These are phyloP conservation scores for Fukomys damarensis DNA, from an alignment of 2,113 vertebrate genomes.

Conservation along the genomic window DNA sequence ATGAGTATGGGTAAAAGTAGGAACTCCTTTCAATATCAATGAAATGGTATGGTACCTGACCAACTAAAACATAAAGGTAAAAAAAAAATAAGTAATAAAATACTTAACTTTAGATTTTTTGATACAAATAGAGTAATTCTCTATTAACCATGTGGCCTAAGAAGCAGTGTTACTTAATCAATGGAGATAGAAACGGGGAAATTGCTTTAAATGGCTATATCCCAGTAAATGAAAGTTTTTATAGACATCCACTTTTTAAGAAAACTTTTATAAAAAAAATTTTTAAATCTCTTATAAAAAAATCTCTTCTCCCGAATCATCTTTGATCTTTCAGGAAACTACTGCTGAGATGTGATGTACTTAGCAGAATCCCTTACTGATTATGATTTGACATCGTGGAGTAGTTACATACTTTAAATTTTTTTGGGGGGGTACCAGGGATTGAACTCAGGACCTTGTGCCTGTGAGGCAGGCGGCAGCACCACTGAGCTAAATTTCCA, in stretches of 20 bases:
- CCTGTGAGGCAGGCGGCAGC: too few species aligned
- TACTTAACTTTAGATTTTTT: slow-evolving; percentile 3
- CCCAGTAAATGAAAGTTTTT: slow-evolving; percentile 17
- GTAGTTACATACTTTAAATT: neutral
- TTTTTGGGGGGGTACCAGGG: too few species aligned
- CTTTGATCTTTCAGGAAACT: neutral
- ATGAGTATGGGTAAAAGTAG: neutral
- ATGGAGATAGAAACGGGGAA: neutral
- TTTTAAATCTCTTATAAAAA: too few species aligned
- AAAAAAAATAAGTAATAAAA: slow-evolving; percentile 14
- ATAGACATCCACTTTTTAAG: neutral
- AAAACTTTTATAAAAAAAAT: too few species aligned
- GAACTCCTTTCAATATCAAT: neutral
- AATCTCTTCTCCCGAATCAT: neutral
- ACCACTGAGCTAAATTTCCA: neutral
- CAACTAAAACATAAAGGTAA: neutral
- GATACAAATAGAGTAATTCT: neutral
- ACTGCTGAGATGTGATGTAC: neutral
- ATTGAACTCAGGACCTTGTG: neutral
- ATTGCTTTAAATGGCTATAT: neutral
- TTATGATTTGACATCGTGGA: neutral
- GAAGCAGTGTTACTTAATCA: neutral
- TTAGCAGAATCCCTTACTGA: neutral
- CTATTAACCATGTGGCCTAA: neutral
- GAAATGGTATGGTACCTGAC: neutral